These are phyloP conservation scores for Macrosiphum euphorbiae DNA, from an alignment of 2,888 invertebrate genomes.

Conservation along the genomic window DNA sequence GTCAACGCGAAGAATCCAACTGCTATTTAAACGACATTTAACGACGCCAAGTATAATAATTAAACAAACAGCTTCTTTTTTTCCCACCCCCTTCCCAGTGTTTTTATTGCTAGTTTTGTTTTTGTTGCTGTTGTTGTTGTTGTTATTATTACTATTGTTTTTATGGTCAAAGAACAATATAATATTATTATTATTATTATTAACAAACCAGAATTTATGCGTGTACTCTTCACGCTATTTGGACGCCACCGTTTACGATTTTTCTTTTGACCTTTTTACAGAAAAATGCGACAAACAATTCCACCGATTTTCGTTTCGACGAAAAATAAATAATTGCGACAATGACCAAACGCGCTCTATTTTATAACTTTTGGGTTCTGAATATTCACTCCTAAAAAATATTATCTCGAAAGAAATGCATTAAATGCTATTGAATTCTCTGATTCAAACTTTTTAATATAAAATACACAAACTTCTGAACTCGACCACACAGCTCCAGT, in stretches of 20 bases:
- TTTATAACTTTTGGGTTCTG: constrained; percentile 5
- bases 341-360: not conserved
- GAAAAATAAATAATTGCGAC: constrained; percentile 2
- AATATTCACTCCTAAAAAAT: constrained; percentile 10
- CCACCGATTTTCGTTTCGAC: not conserved
- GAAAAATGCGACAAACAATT: not conserved
- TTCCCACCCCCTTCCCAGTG: not conserved
- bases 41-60: constrained; percentile 13
- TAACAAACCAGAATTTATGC: constrained; percentile 6
- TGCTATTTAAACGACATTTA: constrained; percentile 21
- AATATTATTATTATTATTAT: not conserved
- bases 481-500: not conserved
- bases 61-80: constrained; percentile 17
- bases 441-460: constrained; percentile 17
- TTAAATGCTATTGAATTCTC: not conserved
- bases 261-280: not conserved
- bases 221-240: not conserved
- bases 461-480: constrained; percentile 10
- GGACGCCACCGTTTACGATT: not conserved
- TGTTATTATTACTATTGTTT: not conserved
- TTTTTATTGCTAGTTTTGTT: constrained; percentile 8
- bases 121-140: not conserved
- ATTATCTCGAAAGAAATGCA: not conserved
- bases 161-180: constrained; percentile 9
- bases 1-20: constrained; percentile 34